Evolutionary conservation across 2,888 invertebrate species (phyloP).

Genomic region (Pherbina coryleti): DNA sequence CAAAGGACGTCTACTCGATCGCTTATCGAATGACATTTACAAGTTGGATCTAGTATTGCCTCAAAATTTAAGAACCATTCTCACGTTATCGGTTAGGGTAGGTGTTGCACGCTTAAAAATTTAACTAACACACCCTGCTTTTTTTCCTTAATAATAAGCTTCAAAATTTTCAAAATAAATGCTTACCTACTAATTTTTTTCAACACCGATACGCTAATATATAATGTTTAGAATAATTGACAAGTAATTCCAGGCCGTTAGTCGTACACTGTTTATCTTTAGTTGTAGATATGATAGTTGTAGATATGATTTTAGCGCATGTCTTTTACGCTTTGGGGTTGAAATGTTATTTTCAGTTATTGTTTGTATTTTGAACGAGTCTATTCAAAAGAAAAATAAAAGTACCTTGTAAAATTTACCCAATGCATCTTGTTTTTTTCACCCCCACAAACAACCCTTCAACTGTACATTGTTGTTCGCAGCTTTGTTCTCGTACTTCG

Average conservation of each 20-base stretch:
- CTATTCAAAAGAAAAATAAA: background rate
- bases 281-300: too few species aligned
- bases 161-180: background rate
- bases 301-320: background rate
- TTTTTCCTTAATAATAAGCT: background rate
- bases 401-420: background rate
- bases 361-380: constrained; percentile 7
- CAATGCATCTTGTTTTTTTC: background rate
- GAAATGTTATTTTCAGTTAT: background rate
- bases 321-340: constrained; percentile 9
- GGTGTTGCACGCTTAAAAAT: constrained; percentile 38
- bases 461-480: constrained; percentile 60
- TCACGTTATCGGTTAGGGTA: constrained; percentile 62
- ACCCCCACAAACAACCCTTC: background rate
- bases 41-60: constrained; percentile 72
- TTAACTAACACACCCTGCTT: background rate
- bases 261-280: background rate
- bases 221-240: background rate
- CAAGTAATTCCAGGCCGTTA: constrained; percentile 50
- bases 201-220: background rate
- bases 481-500: constrained; percentile 78
- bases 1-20: constrained; percentile 74
- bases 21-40: constrained; percentile 74
- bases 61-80: constrained; percentile 54
- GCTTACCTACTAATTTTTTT: background rate